phyloP scores from a whole-genome alignment of 2,113 vertebrate genomes.

The Takifugu bimaculatus region DNA sequence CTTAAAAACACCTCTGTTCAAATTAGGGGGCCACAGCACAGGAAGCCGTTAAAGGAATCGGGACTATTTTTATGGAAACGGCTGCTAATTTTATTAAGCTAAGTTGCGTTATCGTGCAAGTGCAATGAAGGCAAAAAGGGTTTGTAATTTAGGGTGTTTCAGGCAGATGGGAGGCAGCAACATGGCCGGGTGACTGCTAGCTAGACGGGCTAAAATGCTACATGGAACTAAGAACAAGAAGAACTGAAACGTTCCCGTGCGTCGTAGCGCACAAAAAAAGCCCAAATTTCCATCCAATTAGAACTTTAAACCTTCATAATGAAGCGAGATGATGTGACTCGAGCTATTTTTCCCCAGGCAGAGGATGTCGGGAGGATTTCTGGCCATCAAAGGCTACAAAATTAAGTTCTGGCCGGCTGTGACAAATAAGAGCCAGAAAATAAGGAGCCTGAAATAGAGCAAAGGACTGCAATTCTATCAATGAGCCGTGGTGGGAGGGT shows the following conservation, averaged over 20 bases:
- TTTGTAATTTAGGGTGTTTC: too few relatives aligned
- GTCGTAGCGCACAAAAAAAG: too few relatives aligned
- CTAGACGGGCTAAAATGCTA: too few relatives aligned
- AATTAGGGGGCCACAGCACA: not conserved
- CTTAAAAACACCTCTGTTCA: not conserved
- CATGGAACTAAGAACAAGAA: too few relatives aligned
- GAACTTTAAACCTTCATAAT: too few relatives aligned
- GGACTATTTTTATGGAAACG: too few relatives aligned
- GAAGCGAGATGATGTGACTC: too few relatives aligned
- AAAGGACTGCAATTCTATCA: conserved; percentile 56
- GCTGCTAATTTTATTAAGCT: not conserved
- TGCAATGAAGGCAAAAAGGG: not conserved
- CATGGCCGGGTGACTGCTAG: too few relatives aligned
- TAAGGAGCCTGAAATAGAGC: conserved; percentile 52
- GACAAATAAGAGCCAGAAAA: conserved; percentile 49
- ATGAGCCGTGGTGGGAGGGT: conserved; percentile 55
- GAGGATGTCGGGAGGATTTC: conserved; percentile 1
- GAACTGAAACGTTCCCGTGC: too few relatives aligned
- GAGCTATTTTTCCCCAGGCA: too few relatives aligned
- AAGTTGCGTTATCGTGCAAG: not conserved
- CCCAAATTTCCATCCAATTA: too few relatives aligned
- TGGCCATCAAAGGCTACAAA: conserved; percentile 20
- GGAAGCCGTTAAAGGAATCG: not conserved
- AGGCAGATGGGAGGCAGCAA: too few relatives aligned
- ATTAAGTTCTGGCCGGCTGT: conserved; percentile 14